Base-by-base conservation (phyloP, 2,113 vertebrate genomes). In the Callionymus lyra region DNA sequence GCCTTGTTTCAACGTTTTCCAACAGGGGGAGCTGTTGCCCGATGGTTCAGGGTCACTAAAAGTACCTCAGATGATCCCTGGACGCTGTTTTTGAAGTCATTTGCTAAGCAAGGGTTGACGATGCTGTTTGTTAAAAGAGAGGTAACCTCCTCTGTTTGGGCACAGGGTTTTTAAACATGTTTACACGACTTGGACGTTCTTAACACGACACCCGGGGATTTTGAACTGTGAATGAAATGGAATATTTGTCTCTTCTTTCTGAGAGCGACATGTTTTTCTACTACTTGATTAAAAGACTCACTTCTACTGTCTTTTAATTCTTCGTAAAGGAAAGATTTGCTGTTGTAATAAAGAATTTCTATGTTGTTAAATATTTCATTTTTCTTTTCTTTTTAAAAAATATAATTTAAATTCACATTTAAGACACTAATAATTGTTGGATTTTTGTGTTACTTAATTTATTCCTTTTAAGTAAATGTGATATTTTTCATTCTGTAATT, bases 341-440 rank as follows among this genome's bases (percentile, higher is more conserved):
- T 52, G 63, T 74, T 73, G 50, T 71, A 80, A 80, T 78, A 80
- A 82, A 82, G 68, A 68, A 46, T 82, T 77, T 74, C 53, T 80
- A 74, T 79, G 79, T 81, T 81, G 74, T 58, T 79, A 72, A 67
- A 68, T 27, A 27, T 27, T 27, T 27, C 21, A 27, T 5, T 4
- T 27, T 27, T 27, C 8, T 27, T 27, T 27, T n/a, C n/a, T n/a
- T n/a, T n/a, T n/a, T n/a, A n/a, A n/a, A n/a, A n/a, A n/a, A n/a
- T n/a, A n/a, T 27, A 27, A 27, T 4, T 27, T 27, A 8, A 27
- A 27, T 27, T 27, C n/a, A n/a, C n/a, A n/a, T n/a, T n/a, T n/a
- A n/a, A n/a, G n/a, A n/a, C n/a, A n/a, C n/a, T n/a, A n/a, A n/a
- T n/a, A n/a, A n/a, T n/a, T n/a, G n/a, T n/a, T n/a, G n/a, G n/a